Evolutionary conservation across 1,140 invertebrate genomes (phyloP), one percentile per base, ranked within the genome.

Genomic region (Drosophila ohnishii): DNA sequence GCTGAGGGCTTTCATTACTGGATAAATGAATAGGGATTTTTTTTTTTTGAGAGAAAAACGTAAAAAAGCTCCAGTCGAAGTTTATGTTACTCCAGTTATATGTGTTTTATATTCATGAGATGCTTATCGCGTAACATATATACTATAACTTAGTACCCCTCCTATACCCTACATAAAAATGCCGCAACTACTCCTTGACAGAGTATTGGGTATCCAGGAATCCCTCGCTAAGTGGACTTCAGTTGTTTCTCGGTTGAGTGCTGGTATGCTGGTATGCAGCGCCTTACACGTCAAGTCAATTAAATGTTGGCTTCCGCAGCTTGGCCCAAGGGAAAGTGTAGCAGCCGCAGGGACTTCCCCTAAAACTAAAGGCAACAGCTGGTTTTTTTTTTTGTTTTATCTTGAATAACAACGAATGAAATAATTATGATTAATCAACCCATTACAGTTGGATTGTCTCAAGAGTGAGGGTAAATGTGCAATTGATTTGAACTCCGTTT

Each of bases 231-330:
- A 81, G 78, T 80, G 78, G 56, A 40, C 79, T 74, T 60, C 51
- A 85, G 80, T 84, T 77, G 81, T 84, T 85, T 85, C 77, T 74
- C 77, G 82, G 77, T 64, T 84, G 81, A 84, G 76, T 84, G 77
- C 77, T 77, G 80, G 62, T 85, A 84, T 84, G 80, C 80, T 80
- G 80, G 81, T 85, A 84, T 84, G 80, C 80, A 77, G 66, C 69
- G 74, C 75, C 73, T 86, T 80, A 90, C 87, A 90, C 80, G 87
- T 78, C 82, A 90, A 90, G 80, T 90, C 87, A 90, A 90, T 90
- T 90, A 90, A 90, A 90, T 78, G 71, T 83, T 83, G 35, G 86
- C 86, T 90, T 86, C 86, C 86, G 86, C 69, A 81, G 71, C 56
- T 66, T 79, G 62, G 62, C 57, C 71, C 34, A 77, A 79, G 82